Conservation (phyloP, 64 coral and sea anemone species). For the Porites australiensis region DNA sequence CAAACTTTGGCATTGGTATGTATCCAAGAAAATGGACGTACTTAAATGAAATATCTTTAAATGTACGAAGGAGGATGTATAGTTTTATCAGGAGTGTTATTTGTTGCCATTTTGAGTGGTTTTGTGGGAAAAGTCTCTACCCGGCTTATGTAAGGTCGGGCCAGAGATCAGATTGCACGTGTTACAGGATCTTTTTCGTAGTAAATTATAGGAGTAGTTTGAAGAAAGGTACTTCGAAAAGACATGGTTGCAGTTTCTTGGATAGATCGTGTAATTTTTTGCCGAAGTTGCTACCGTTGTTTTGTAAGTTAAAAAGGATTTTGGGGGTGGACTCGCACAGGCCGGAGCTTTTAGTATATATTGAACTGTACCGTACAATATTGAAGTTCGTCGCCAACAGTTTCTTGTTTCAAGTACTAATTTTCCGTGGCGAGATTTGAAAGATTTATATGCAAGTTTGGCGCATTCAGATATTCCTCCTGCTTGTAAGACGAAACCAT, state of each 20-base stretch:
- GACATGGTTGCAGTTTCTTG: neutral
- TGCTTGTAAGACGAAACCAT: too few relatives aligned
- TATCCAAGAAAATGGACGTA: neutral
- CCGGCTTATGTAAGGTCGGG: slow-evolving; percentile 1
- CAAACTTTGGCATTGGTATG: slow-evolving; percentile 90
- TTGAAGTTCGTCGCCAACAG: neutral
- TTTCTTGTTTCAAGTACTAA: neutral
- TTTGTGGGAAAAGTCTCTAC: neutral
- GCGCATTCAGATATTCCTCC: too few relatives aligned
- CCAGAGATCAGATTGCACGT: slow-evolving; percentile 19
- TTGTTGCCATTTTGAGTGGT: neutral
- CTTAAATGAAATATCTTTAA: neutral
- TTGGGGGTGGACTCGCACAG: neutral
- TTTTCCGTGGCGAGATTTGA: neutral
- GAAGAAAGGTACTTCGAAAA: neutral
- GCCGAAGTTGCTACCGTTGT: neutral
- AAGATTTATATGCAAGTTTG: neutral
- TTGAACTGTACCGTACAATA: slow-evolving; percentile 21
- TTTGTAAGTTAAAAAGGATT: neutral
- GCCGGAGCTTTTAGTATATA: neutral
- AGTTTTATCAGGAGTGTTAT: neutral
- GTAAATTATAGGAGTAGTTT: neutral
- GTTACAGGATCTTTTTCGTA: neutral
- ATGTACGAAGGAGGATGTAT: neutral
- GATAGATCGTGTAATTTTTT: neutral